phyloP scores from a whole-genome alignment of 1,140 invertebrate species.

The Drosophila hydei region DNA sequence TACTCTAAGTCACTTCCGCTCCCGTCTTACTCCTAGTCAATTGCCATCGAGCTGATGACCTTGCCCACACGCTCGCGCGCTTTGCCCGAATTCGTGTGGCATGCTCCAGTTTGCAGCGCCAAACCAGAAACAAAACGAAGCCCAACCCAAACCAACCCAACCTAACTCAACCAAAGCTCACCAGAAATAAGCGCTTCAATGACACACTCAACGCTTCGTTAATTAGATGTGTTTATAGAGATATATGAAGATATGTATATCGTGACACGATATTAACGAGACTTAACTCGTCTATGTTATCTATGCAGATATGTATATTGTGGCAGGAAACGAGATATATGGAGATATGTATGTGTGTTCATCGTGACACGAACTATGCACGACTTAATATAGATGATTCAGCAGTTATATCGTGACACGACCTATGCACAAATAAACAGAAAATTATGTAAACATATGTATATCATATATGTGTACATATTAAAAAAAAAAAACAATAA shows the following conservation, averaged over 20 bases:
- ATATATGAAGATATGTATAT: constrained; percentile 27
- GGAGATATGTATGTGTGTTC: too few species aligned
- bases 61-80: constrained; percentile 9
- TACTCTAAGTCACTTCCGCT: background rate
- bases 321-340: too few species aligned
- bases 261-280: background rate
- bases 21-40: background rate
- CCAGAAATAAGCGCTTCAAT: constrained; percentile 50
- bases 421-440: too few species aligned
- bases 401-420: too few species aligned
- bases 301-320: too few species aligned
- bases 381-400: too few species aligned
- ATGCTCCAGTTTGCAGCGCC: constrained; percentile 60
- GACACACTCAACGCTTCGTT: constrained; percentile 66
- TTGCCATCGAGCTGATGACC: constrained; percentile 22
- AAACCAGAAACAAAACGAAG: too few species aligned
- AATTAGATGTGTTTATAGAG: constrained; percentile 7
- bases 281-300: too few species aligned
- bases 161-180: constrained; percentile 43
- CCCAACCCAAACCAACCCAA: constrained; percentile 13
- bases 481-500: too few species aligned
- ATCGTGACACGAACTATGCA: too few species aligned
- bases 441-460: too few species aligned
- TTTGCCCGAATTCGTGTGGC: constrained; percentile 35
- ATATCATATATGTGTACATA: too few species aligned